These are phyloP conservation scores for Tapirus indicus DNA, from an alignment of 2,797 vertebrate genomes.

Conservation along the genomic window DNA sequence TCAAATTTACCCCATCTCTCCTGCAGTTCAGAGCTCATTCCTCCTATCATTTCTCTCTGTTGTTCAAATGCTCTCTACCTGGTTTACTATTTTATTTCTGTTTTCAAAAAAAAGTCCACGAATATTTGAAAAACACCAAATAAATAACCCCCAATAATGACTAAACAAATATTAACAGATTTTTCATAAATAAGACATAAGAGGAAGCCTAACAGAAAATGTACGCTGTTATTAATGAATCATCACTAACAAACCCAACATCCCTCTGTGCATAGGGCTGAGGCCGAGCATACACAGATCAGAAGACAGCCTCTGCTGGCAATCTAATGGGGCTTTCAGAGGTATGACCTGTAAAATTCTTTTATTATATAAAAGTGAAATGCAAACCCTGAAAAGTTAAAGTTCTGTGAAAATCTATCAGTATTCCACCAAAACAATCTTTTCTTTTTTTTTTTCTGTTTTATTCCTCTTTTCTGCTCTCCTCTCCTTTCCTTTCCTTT, in stretches of 20 bases:
- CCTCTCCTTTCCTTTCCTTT: neutral
- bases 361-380: neutral
- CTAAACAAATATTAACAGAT: neutral
- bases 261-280: neutral
- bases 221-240: neutral
- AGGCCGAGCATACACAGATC: neutral
- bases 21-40: neutral
- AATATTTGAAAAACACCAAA: neutral
- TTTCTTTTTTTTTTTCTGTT: no score
- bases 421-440: neutral
- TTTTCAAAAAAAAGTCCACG: constrained; percentile 34
- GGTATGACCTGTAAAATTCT: neutral
- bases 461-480: neutral
- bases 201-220: neutral
- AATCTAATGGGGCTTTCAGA: neutral
- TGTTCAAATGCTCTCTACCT: neutral
- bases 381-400: neutral
- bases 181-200: constrained; percentile 27
- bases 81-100: neutral
- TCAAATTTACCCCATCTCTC: neutral
- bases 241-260: rapidly evolving
- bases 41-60: neutral
- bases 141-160: neutral
- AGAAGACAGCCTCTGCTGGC: neutral
- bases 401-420: neutral